Percentiles rank a stretch among this genome's conserved stretches.
These are phyloP conservation scores for Chroicocephalus ridibundus DNA, from an alignment of 2,113 vertebrate genomes.

Conservation along the genomic window DNA sequence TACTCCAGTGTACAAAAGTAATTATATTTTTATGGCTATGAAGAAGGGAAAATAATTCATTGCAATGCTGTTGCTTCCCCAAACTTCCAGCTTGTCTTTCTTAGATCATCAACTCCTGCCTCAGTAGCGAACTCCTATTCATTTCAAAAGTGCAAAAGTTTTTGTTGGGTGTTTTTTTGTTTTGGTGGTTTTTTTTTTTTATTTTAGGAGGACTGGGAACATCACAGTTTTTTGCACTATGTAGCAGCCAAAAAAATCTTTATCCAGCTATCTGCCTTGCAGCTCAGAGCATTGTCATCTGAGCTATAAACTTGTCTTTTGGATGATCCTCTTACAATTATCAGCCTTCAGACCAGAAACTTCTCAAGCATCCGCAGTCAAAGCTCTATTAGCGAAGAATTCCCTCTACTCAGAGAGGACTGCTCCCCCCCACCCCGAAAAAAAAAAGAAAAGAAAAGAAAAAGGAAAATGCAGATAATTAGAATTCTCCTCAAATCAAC, in stretches of 20 bases:
- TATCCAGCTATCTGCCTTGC: neutral
- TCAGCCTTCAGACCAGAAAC: neutral
- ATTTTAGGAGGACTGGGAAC: neutral
- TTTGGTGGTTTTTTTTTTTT: neutral
- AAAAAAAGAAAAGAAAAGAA: neutral
- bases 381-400: neutral
- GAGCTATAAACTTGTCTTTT: neutral
- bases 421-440: too few species aligned
- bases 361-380: neutral
- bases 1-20: neutral
- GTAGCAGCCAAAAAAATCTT: neutral
- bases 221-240: neutral
- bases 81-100: neutral
- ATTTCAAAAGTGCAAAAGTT: neutral
- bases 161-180: neutral
- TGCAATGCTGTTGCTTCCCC: neutral
- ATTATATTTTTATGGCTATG: neutral
- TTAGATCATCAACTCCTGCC: neutral
- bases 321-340: neutral
- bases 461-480: neutral
- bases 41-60: neutral
- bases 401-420: neutral
- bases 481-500: neutral
- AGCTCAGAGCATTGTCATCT: neutral
- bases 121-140: neutral